phyloP scores from a whole-genome alignment of 1,140 invertebrate genomes.

The Drosophila ironensis region DNA sequence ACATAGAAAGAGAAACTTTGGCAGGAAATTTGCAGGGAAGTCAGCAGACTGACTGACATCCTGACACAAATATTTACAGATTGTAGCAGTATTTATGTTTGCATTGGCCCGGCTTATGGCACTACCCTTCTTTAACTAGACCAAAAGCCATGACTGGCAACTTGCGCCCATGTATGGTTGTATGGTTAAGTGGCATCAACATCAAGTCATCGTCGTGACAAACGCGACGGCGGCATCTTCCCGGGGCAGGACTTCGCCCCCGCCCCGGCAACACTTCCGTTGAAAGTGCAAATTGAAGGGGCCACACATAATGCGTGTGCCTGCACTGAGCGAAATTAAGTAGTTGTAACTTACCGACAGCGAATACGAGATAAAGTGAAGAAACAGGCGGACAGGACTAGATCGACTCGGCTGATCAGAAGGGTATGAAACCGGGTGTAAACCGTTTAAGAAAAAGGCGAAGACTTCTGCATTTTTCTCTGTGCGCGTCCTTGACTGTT shows the following conservation, averaged over 20 bases:
- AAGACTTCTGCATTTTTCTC: no score
- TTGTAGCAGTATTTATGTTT: conserved; percentile 32
- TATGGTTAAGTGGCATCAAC: conserved; percentile 29
- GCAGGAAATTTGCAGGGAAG: conserved; percentile 35
- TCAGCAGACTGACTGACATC: conserved; percentile 39
- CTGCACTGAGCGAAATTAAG: conserved; percentile 1
- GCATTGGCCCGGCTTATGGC: not conserved
- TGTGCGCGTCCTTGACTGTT: conserved; percentile 16
- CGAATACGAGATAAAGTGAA: no score
- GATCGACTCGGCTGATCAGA: no score
- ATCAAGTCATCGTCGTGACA: conserved; percentile 36
- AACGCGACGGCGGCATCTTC: conserved; percentile 24
- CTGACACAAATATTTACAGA: conserved; percentile 42
- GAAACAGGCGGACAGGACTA: no score
- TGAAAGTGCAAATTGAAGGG: conserved; percentile 25
- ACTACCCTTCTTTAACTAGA: not conserved
- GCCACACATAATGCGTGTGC: conserved; percentile 5
- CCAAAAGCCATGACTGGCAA: conserved; percentile 15
- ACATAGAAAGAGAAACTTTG: conserved; percentile 11
- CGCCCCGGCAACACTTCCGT: not conserved
- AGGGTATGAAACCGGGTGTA: no score
- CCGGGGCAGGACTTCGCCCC: not conserved
- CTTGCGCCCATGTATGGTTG: conserved; percentile 13
- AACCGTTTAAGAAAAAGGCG: no score
- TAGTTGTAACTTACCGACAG: no score